Conservation (phyloP, 2,888 invertebrate genomes). For the Galeruca laticollis region DNA sequence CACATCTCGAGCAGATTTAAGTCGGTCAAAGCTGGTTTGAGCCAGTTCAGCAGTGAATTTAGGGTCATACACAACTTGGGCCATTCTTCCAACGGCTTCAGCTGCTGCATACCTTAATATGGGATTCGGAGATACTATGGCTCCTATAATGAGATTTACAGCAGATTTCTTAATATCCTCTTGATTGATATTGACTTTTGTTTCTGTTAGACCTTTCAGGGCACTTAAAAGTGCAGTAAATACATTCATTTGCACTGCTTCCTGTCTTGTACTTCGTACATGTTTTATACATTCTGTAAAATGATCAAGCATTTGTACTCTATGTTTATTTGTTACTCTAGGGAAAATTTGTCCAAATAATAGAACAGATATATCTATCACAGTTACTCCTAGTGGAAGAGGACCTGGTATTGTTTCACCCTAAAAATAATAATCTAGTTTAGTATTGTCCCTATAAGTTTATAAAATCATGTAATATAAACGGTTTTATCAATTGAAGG, state of each 20-base stretch:
- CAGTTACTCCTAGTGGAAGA: slow-evolving; percentile 93
- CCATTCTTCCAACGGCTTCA: slow-evolving; percentile 93
- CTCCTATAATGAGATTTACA: slow-evolving; percentile 82
- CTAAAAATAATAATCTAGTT: slow-evolving; percentile 57
- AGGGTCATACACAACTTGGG: slow-evolving; percentile 88
- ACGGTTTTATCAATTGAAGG: too few species aligned
- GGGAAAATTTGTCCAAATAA: slow-evolving; percentile 96
- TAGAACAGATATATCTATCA: slow-evolving; percentile 93
- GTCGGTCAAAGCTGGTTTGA: slow-evolving; percentile 88
- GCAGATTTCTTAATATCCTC: slow-evolving; percentile 91
- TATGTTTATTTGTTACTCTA: slow-evolving; percentile 93
- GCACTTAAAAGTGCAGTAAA: slow-evolving; percentile 94
- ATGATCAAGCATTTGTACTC: slow-evolving; percentile 97
- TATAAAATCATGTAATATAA: too few species aligned
- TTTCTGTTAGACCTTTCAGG: slow-evolving; percentile 85
- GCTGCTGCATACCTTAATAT: slow-evolving; percentile 94
- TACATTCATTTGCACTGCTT: slow-evolving; percentile 96
- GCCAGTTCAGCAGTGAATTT: slow-evolving; percentile 90
- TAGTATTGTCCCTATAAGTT: neutral
- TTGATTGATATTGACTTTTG: slow-evolving; percentile 86
- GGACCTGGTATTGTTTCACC: slow-evolving; percentile 79
- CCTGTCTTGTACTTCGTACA: slow-evolving; percentile 92
- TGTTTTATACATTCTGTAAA: slow-evolving; percentile 95
- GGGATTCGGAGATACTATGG: slow-evolving; percentile 80
- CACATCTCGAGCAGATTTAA: slow-evolving; percentile 89